Evolutionary conservation across 2,113 vertebrate genomes (phyloP).

Genomic region (Martes martes): DNA sequence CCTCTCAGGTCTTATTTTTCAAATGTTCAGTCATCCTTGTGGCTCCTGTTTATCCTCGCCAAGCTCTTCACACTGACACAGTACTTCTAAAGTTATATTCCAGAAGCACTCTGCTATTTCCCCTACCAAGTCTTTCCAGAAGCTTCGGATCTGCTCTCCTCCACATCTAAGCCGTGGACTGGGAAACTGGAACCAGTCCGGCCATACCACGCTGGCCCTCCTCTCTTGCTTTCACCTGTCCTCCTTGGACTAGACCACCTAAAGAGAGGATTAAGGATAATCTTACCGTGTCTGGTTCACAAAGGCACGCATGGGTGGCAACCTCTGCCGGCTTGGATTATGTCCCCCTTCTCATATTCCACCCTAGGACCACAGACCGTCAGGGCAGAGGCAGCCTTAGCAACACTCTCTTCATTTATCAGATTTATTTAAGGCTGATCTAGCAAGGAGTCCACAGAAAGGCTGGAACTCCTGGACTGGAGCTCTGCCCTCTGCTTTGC

Average conservation of each 20-base stretch:
- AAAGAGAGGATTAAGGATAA: slow-evolving; percentile 48
- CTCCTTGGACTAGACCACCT: slow-evolving; percentile 30
- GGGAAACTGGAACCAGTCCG: neutral
- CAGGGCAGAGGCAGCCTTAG: neutral
- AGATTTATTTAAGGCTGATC: neutral
- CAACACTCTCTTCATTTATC: neutral
- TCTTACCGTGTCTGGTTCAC: neutral
- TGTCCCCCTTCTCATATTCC: slow-evolving; percentile 14
- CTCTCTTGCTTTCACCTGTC: slow-evolving; percentile 42
- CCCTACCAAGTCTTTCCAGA: slow-evolving; percentile 22
- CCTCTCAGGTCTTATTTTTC: slow-evolving; percentile 55
- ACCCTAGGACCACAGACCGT: neutral
- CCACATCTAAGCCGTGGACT: neutral
- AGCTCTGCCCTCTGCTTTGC: neutral
- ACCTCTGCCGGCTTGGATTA: neutral
- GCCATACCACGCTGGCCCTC: neutral
- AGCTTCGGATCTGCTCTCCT: slow-evolving; percentile 3
- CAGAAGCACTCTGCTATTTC: slow-evolving; percentile 7
- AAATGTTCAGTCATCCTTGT: slow-evolving; percentile 39
- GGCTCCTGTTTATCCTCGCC: neutral
- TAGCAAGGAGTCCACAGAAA: neutral
- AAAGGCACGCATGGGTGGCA: neutral
- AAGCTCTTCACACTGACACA: slow-evolving; percentile 25
- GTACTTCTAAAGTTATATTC: slow-evolving; percentile 41
- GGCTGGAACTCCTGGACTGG: neutral